A percentile compares a stretch with the other conserved stretches of the same genome.
Evolutionary conservation across 2,113 vertebrate species (phyloP).

Genomic region (Phainopepla nitens): DNA sequence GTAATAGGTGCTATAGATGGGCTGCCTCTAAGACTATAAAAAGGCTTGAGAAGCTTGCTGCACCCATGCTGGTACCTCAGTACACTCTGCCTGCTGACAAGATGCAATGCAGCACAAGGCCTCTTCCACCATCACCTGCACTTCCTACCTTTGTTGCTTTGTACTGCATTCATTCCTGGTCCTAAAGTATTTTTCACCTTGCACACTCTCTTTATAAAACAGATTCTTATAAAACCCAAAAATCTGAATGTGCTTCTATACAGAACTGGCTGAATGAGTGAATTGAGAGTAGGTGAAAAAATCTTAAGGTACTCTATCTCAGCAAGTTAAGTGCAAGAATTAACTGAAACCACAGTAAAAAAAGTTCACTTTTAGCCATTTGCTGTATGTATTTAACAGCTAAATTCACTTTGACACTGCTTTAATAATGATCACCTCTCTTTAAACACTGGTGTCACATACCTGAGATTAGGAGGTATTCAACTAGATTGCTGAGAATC

Average conservation of each 20-base stretch:
- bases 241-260: background rate
- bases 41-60: background rate
- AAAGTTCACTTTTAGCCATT: background rate
- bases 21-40: background rate
- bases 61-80: background rate
- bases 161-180: background rate
- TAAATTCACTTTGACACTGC: background rate
- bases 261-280: background rate
- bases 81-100: background rate
- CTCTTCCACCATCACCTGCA: background rate
- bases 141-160: background rate
- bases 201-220: background rate
- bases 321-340: background rate
- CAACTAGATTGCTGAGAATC: background rate
- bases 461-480: background rate
- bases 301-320: background rate
- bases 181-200: background rate
- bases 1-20: background rate
- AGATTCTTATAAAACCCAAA: background rate
- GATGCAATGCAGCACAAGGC: background rate
- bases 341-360: background rate
- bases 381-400: background rate
- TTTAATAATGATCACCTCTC: background rate
- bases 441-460: background rate
- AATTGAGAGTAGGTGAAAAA: background rate